Base-by-base conservation (phyloP, 2,113 vertebrate genomes). In the Chaenogobius annularis region DNA sequence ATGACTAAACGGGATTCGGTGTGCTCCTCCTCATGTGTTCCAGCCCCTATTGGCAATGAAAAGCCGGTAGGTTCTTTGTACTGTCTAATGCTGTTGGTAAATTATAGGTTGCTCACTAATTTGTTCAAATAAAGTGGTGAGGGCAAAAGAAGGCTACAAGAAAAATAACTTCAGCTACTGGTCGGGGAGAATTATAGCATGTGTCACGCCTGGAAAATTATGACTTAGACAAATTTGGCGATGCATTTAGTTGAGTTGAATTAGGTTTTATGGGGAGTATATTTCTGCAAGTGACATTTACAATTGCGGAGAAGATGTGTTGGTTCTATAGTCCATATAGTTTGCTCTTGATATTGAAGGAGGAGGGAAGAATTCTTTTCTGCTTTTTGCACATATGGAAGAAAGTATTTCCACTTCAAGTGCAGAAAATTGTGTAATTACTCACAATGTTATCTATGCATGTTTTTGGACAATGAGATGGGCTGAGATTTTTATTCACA, bases 31-130 rank as follows among this genome's bases (percentile, higher is more conserved):
- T 70, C 77, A 72, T 72, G 69, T 63, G 79, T 66, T 69, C 75
- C 80, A 56, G 55, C 70, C 75, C 73, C 75, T 82, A 72, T 87
- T 87, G 79, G 76, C 84, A 74, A 65, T 75, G 68, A 86, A 83
- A 86, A 83, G 72, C 72, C 74, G 75, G n/a, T 65, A 69, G 71
- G 55, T 59, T 79, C 77, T 79, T 14, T 66, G 61, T 72, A 43
- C 40, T 13, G 64, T 66, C 85, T 77, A 73, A 84, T 72, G 82
- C 68, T 69, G 80, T 62, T 72, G 77, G 78, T 70, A 82, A 89
- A 83, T 89, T 80, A 84, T 54, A 83, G 72, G 74, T 77, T 73
- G 64, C 58, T 77, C 26, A 13, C 81, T 82, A 83, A 89, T 89
- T 87, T 87, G 79, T 80, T 73, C 73, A 82, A 85, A 85, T 83